Evolutionary conservation across 2,113 vertebrate species (phyloP), one percentile per base, ranked within the genome.

Genomic region (Protobothrops mucrosquamatus): DNA sequence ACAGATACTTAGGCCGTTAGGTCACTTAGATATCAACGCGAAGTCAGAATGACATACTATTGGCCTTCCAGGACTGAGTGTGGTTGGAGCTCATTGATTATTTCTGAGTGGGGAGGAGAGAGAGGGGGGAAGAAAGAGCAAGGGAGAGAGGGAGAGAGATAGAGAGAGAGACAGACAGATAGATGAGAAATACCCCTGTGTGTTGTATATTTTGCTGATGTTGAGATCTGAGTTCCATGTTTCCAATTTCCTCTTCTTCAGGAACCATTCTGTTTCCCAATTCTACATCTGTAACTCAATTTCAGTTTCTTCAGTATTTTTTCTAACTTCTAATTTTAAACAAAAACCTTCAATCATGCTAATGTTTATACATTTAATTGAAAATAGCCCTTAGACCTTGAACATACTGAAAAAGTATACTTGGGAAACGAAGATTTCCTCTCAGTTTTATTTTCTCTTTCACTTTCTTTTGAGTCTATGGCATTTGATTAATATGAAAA

Each of bases 391-490:
- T 69, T 69, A 81, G 34, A 81, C 12, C 11, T 34, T 74, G 14
- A 29, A 69, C 29, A 69, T 69, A 69, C 54, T 64, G 24, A n/a
- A 69, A n/a, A 29, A 29, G 9, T 64, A 24, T 64, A 29, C 61
- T 85, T 10, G 90, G 92, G 26, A 18, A 81, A 43, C 34, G 51
- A 18, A 89, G 91, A 92, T 93, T 6, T 89, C 0, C 93, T 94
- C 85, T 2, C 34, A 34, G 3, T 48, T 52, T 52, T 29, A 15
- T 11, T 14, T 55, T 18, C 54, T 26, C n/a, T 29, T 54, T 88
- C 7, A 12, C 12, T n/a, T n/a, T 54, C n/a, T 20, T 94, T 93
- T 26, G 54, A 0, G 87, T 93, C 46, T 8, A 8, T 29, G 29
- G 34, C 88, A 0, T 3, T 26, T 87, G 91, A 95, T 86, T 55